Evolutionary conservation across 2,113 vertebrate genomes (phyloP).

Genomic region (Hassar affinis): DNA sequence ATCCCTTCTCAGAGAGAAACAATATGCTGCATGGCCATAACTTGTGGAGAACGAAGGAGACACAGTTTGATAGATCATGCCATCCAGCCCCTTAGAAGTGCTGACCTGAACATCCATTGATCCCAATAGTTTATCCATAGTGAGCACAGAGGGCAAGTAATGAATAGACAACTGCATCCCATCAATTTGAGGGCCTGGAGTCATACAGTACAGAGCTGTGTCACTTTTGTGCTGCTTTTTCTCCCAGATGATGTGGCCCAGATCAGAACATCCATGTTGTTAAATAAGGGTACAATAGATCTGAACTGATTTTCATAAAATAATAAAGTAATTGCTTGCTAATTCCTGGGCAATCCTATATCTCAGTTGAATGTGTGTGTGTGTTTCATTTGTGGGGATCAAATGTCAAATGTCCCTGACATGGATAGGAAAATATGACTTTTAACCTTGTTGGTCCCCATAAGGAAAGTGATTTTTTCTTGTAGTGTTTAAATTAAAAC

Average conservation of each 20-base stretch:
- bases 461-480: too few relatives aligned
- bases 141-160: conserved; percentile 62
- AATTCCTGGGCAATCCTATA: neutral
- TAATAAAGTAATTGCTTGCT: neutral
- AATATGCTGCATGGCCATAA: conserved; percentile 48
- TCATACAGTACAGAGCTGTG: conserved; percentile 24
- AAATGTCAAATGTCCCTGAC: too few relatives aligned
- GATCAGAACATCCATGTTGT: neutral
- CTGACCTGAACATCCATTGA: conserved; percentile 56
- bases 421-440: too few relatives aligned
- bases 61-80: conserved; percentile 55
- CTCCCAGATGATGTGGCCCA: neutral
- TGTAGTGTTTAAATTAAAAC: too few relatives aligned
- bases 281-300: neutral
- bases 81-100: conserved; percentile 53
- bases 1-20: conserved; percentile 47
- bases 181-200: conserved; percentile 59
- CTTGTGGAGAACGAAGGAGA: conserved; percentile 35
- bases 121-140: conserved; percentile 59
- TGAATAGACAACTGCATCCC: conserved; percentile 59
- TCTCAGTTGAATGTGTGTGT: neutral
- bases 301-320: neutral
- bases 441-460: too few relatives aligned
- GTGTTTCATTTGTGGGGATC: too few relatives aligned
- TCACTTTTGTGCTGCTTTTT: conserved; percentile 30